Percentiles rank a stretch among this genome's conserved stretches.
phyloP scores from a whole-genome alignment of 2,797 vertebrate species.

The Takifugu ocellatus region DNA sequence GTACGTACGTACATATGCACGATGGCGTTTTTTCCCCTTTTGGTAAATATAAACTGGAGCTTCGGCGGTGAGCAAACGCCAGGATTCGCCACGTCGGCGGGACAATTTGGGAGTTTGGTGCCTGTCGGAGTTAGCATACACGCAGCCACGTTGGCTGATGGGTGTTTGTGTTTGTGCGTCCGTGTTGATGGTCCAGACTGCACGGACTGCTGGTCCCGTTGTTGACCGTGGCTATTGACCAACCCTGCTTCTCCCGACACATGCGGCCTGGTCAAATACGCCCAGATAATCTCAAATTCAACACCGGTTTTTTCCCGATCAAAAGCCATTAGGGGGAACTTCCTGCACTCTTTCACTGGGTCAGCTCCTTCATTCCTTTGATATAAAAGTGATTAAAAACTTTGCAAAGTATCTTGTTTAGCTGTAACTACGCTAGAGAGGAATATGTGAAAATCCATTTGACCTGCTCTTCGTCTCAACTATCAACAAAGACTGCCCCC shows the following conservation, averaged over 20 bases:
- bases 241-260: constrained; percentile 47
- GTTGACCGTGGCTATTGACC: constrained; percentile 56
- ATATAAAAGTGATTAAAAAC: constrained; percentile 66
- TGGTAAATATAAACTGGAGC: no score
- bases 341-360: constrained; percentile 52
- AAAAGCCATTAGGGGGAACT: constrained; percentile 59
- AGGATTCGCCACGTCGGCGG: no score
- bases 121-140: not conserved
- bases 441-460: no score
- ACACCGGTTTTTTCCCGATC: constrained; percentile 62
- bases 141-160: constrained; percentile 30
- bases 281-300: constrained; percentile 66
- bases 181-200: not conserved
- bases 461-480: no score
- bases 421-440: constrained; percentile 22
- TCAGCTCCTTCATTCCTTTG: constrained; percentile 47
- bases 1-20: no score
- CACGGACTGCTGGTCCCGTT: constrained; percentile 6
- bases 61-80: no score
- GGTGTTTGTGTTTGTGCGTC: not conserved
- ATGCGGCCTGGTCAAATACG: constrained; percentile 69
- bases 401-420: constrained; percentile 53
- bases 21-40: no score
- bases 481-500: no score
- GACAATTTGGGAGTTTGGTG: no score